A percentile compares a stretch with the other conserved stretches of the same genome.
These are phyloP conservation scores for Mobula hypostoma DNA, from an alignment of 2,113 vertebrate species.

Conservation along the genomic window DNA sequence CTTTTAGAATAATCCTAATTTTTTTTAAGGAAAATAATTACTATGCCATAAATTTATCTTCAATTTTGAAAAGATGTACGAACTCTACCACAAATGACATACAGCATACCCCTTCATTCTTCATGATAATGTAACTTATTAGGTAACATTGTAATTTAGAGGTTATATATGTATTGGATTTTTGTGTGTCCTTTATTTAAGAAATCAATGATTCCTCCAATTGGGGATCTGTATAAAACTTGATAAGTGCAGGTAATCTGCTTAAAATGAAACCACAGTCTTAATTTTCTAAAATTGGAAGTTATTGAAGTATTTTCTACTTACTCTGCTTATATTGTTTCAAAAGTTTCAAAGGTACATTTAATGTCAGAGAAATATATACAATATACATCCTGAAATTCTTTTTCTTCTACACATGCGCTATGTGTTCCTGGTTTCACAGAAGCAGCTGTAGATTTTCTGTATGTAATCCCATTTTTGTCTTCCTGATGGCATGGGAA, in stretches of 20 bases:
- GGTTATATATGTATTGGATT: background rate
- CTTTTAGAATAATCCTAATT: background rate
- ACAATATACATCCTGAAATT: too few relatives aligned
- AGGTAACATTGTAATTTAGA: background rate
- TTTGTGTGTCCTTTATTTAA: background rate
- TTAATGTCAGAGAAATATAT: too few relatives aligned
- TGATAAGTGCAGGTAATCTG: background rate
- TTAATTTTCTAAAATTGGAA: background rate
- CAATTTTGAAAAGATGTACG: background rate
- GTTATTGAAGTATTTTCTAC: background rate
- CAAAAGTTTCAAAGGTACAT: background rate
- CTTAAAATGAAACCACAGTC: background rate
- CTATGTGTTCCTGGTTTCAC: too few relatives aligned
- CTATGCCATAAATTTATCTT: background rate
- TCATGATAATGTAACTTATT: background rate
- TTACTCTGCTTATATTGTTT: background rate
- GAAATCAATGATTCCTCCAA: background rate
- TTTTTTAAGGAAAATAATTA: background rate
- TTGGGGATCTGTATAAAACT: background rate
- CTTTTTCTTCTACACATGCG: too few relatives aligned
- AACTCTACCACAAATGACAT: background rate
- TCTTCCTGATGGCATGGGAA: too few relatives aligned
- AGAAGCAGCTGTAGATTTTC: too few relatives aligned
- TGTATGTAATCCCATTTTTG: too few relatives aligned
- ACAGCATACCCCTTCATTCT: background rate